phyloP scores from a whole-genome alignment of 2,888 invertebrate genomes.

The Pecten maximus region DNA sequence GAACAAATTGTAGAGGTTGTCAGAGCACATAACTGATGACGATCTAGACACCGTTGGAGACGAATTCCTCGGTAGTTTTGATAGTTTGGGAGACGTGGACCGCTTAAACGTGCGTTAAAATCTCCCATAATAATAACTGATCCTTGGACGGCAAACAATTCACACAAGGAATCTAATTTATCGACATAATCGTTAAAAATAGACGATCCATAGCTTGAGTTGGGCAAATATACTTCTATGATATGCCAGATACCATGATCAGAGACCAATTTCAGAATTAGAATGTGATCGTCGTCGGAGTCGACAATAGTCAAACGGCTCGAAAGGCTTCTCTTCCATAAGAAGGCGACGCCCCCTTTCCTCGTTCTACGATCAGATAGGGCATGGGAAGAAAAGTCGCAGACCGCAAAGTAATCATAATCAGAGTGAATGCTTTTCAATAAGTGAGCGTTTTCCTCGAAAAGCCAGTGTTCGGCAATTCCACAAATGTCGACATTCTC shows the following conservation, averaged over 20 bases:
- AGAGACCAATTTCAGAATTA: neutral
- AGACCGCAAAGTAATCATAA: neutral
- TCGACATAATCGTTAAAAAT: neutral
- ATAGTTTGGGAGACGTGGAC: neutral
- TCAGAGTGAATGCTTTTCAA: neutral
- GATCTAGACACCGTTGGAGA: neutral
- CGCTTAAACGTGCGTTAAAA: neutral
- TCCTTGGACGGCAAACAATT: neutral
- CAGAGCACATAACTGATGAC: neutral
- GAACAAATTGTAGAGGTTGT: neutral
- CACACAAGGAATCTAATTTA: neutral
- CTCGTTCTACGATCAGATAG: neutral
- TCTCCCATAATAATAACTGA: neutral
- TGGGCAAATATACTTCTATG: neutral
- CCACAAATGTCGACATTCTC: too few relatives aligned
- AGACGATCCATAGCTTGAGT: neutral
- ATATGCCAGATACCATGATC: neutral
- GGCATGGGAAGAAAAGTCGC: neutral
- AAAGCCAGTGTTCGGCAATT: too few relatives aligned
- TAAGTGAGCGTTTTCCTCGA: neutral
- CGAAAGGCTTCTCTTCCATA: neutral
- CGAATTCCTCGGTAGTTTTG: neutral
- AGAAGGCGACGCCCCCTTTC: neutral
- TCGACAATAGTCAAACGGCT: neutral
- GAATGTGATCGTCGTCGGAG: neutral